Evolutionary conservation across 2,797 vertebrate genomes (phyloP).

Genomic region (Lacerta agilis): DNA sequence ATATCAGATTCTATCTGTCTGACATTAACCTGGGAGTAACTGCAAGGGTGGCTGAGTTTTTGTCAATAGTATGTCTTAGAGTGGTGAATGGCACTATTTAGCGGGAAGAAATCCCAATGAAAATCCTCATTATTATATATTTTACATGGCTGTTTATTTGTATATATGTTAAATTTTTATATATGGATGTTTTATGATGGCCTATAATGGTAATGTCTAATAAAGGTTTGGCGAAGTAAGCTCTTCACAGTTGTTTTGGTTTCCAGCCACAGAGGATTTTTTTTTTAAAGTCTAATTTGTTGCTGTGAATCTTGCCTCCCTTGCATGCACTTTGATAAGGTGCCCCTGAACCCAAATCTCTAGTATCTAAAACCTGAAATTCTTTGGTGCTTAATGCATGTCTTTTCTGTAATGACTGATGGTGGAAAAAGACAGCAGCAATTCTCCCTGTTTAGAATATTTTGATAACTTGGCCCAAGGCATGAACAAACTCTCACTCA

Average conservation of each 20-base stretch:
- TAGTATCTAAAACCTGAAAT: neutral
- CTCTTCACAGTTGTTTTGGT: slow-evolving; percentile 12
- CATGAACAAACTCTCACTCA: slow-evolving; percentile 20
- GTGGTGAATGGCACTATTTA: too few relatives aligned
- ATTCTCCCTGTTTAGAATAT: neutral
- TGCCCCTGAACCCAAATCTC: neutral
- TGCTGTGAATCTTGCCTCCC: slow-evolving; percentile 14
- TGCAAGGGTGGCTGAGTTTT: too few relatives aligned
- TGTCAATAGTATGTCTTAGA: too few relatives aligned
- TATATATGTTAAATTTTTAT: too few relatives aligned
- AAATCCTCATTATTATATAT: too few relatives aligned
- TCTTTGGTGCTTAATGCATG: neutral
- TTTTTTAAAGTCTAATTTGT: slow-evolving; percentile 16
- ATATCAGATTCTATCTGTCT: too few relatives aligned
- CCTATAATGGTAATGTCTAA: too few relatives aligned
- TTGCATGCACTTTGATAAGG: neutral
- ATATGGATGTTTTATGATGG: too few relatives aligned
- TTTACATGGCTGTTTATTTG: too few relatives aligned
- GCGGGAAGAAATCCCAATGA: too few relatives aligned
- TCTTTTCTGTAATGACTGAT: slow-evolving; percentile 13
- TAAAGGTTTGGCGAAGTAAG: too few relatives aligned
- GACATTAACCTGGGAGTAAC: too few relatives aligned
- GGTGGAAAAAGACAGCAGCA: neutral
- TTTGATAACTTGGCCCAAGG: slow-evolving; percentile 11
- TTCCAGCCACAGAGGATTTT: neutral